Evolutionary conservation across 2,113 vertebrate species (phyloP).

Genomic region (Salvelinus namaycush): DNA sequence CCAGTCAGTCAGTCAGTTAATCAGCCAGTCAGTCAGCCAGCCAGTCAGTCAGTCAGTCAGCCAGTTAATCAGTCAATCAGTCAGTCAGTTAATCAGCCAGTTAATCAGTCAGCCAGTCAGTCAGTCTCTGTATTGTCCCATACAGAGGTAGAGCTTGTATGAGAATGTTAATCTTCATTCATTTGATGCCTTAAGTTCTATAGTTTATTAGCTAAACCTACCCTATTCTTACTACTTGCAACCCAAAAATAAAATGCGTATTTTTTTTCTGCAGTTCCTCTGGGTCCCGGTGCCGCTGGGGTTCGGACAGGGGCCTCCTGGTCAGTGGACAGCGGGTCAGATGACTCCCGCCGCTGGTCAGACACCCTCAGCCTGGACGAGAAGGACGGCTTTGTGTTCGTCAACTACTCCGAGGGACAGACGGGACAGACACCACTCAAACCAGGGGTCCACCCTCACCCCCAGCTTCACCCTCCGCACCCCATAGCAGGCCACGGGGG

Average conservation of each 20-base stretch:
- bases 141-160: no score
- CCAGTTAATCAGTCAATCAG: no score
- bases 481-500: slow-evolving; percentile 50
- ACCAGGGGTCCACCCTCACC: slow-evolving; percentile 65
- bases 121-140: no score
- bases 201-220: no score
- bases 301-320: slow-evolving; percentile 75
- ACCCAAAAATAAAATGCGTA: accelerated
- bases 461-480: slow-evolving; percentile 24
- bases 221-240: no score
- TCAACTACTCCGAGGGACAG: slow-evolving; percentile 93
- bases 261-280: background rate
- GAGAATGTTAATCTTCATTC: no score
- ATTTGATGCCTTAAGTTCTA: no score
- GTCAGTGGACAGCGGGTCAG: slow-evolving; percentile 86
- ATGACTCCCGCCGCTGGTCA: slow-evolving; percentile 93
- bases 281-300: slow-evolving; percentile 16
- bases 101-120: no score
- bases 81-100: accelerated
- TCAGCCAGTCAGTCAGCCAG: no score
- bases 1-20: no score
- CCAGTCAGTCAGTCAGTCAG: no score
- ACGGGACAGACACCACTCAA: slow-evolving; percentile 58
- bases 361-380: slow-evolving; percentile 96
- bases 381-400: slow-evolving; percentile 96